Conservation (phyloP, 1,140 invertebrate genomes). For the Apocrypta bakeri region DNA sequence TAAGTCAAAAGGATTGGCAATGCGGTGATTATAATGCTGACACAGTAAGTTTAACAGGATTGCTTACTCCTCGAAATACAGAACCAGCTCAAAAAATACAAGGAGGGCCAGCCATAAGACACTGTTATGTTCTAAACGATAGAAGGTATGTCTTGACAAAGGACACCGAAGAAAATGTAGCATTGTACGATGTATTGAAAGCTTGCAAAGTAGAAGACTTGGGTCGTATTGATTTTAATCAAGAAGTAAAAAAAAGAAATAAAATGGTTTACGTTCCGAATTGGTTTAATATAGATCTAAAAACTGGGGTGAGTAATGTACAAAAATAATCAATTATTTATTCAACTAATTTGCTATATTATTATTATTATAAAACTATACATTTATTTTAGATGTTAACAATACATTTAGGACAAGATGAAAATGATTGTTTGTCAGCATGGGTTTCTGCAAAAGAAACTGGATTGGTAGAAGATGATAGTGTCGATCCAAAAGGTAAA, state of each 20-base stretch:
- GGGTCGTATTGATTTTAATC: slow-evolving; percentile 94
- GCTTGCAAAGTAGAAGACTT: slow-evolving; percentile 94
- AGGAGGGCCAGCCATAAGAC: slow-evolving; percentile 94
- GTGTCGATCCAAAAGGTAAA: slow-evolving; percentile 89
- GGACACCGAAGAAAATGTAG: slow-evolving; percentile 96
- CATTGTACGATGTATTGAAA: slow-evolving; percentile 98
- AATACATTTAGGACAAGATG: slow-evolving; percentile 96
- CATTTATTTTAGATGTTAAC: slow-evolving; percentile 87
- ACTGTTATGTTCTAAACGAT: slow-evolving; percentile 95
- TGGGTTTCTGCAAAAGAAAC: slow-evolving; percentile 98
- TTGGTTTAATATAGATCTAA: slow-evolving; percentile 99
- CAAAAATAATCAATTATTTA: no score
- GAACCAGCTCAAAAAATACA: slow-evolving; percentile 77
- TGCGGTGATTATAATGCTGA: slow-evolving; percentile 69
- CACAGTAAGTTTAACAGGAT: slow-evolving; percentile 59
- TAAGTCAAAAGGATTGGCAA: slow-evolving; percentile 74
- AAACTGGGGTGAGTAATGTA: slow-evolving; percentile 93
- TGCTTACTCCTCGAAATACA: slow-evolving; percentile 65
- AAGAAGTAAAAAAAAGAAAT: slow-evolving; percentile 93
- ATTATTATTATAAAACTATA: background rate
- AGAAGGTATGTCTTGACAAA: slow-evolving; percentile 97
- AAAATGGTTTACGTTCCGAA: slow-evolving; percentile 98
- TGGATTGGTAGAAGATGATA: slow-evolving; percentile 85
- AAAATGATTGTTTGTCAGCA: slow-evolving; percentile 97
- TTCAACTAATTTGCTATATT: no score